Evolutionary conservation across 2,113 vertebrate genomes (phyloP).

Genomic region (Hystrix cristata): DNA sequence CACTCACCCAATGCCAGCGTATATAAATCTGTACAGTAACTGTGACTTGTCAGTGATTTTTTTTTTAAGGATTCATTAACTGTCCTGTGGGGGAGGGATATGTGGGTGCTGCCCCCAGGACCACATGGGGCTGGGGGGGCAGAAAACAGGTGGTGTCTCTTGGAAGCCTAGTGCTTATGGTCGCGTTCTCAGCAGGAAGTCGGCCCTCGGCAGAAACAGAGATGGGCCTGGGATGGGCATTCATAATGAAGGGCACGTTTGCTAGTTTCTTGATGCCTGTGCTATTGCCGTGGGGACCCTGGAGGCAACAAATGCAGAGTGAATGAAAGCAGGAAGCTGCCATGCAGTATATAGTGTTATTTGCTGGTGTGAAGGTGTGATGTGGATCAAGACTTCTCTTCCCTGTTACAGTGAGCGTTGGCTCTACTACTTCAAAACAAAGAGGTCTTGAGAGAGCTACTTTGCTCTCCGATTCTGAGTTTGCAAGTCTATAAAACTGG

Average conservation of each 20-base stretch:
- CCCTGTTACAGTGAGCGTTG: not conserved
- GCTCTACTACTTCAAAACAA: not conserved
- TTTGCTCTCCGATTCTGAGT: not conserved
- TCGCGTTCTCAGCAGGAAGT: not conserved
- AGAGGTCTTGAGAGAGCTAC: not conserved
- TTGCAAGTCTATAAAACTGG: not conserved
- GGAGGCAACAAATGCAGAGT: fast-evolving
- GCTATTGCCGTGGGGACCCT: not conserved
- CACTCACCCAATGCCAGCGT: not conserved
- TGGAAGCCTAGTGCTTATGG: not conserved
- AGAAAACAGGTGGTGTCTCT: not conserved
- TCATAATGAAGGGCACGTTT: not conserved
- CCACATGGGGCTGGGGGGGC: not conserved
- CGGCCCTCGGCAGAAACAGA: not conserved
- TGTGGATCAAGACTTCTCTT: not conserved
- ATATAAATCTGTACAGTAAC: not conserved
- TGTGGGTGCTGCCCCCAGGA: not conserved
- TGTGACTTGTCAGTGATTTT: not conserved
- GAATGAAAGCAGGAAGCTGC: not conserved
- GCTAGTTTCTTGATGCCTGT: not conserved
- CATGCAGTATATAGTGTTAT: fast-evolving
- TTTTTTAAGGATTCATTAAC: not conserved
- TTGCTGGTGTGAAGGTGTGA: not conserved
- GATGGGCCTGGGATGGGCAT: not conserved
- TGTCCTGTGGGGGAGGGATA: no score